Evolutionary conservation across 2,113 vertebrate species (phyloP).

Genomic region (Zonotrichia leucophrys): DNA sequence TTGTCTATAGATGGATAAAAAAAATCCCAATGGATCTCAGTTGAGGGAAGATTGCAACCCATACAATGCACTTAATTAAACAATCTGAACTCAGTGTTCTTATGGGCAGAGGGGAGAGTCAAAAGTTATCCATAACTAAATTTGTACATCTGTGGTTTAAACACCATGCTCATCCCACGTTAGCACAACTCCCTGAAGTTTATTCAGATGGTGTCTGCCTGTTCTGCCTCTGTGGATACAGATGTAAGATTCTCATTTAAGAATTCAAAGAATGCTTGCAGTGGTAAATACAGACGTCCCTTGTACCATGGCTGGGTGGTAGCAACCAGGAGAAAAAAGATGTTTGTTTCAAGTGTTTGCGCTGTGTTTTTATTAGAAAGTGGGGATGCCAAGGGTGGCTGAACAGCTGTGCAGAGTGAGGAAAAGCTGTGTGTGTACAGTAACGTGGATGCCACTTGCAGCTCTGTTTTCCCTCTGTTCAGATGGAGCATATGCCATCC

Average conservation of each 20-base stretch:
- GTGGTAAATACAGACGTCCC: neutral
- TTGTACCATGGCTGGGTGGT: neutral
- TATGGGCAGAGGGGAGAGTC: neutral
- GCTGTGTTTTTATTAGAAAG: neutral
- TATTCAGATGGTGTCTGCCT: neutral
- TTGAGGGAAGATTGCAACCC: neutral
- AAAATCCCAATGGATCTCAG: neutral
- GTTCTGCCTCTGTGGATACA: neutral
- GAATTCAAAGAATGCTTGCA: neutral
- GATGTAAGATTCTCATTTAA: neutral
- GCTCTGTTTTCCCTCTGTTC: neutral
- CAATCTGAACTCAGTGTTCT: conserved; percentile 2
- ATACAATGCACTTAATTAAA: no score
- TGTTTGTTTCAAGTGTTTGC: neutral
- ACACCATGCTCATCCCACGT: neutral
- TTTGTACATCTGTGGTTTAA: neutral
- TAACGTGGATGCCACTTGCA: rapidly evolving
- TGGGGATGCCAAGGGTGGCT: neutral
- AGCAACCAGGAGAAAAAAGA: neutral
- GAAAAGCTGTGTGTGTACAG: neutral
- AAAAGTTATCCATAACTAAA: neutral
- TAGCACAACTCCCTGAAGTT: neutral
- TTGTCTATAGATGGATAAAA: neutral
- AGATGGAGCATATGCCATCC: neutral
- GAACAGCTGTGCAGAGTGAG: neutral